phyloP scores from a whole-genome alignment of 2,888 invertebrate species.

The Biston stratarius region DNA sequence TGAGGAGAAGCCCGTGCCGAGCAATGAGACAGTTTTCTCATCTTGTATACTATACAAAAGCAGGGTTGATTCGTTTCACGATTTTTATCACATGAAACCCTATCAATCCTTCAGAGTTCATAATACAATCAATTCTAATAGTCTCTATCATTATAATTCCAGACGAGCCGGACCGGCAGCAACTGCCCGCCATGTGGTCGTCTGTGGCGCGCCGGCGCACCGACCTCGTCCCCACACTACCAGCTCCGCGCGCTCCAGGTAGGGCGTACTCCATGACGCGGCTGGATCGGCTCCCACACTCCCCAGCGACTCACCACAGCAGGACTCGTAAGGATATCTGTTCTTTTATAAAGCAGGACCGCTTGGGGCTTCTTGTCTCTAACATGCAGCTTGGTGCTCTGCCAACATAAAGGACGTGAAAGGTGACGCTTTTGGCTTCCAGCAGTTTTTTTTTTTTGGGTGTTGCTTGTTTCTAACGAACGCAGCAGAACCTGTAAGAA shows the following conservation, averaged over 20 bases:
- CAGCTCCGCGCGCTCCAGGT: slow-evolving; percentile 86
- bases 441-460: slow-evolving; percentile 1
- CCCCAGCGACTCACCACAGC: slow-evolving; percentile 72
- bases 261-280: slow-evolving; percentile 98
- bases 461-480: neutral
- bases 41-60: too few relatives aligned
- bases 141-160: slow-evolving; percentile 2
- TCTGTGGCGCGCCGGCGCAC: slow-evolving; percentile 95
- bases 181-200: slow-evolving; percentile 88
- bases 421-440: slow-evolving; percentile 26
- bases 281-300: slow-evolving; percentile 88
- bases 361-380: slow-evolving; percentile 23
- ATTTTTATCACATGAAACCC: too few relatives aligned
- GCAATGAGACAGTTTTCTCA: too few relatives aligned
- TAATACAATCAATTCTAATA: neutral
- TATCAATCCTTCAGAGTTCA: neutral
- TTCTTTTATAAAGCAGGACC: slow-evolving; percentile 30
- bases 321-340: slow-evolving; percentile 68
- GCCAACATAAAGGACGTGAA: neutral
- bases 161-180: slow-evolving; percentile 77
- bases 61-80: too few relatives aligned
- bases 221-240: slow-evolving; percentile 96
- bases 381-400: slow-evolving; percentile 7
- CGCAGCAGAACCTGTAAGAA: neutral
- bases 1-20: too few relatives aligned